These are phyloP conservation scores for Sitobion miscanthi DNA, from an alignment of 1,140 invertebrate species.

Conservation along the genomic window DNA sequence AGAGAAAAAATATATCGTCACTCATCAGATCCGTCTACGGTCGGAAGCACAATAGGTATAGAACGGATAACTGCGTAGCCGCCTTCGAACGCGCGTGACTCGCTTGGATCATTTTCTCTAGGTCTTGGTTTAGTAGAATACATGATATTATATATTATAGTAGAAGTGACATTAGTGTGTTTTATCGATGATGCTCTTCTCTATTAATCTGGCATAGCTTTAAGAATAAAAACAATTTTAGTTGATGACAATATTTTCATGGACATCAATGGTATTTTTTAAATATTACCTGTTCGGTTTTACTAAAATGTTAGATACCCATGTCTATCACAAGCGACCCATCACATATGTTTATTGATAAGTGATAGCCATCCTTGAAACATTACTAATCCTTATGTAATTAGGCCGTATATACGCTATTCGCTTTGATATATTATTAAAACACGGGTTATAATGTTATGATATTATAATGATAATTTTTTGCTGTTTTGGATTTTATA, in stretches of 20 bases:
- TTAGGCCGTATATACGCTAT: background rate
- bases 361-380: background rate
- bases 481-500: background rate
- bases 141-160: background rate
- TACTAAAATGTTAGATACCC: background rate
- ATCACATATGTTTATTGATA: background rate
- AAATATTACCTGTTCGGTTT: background rate
- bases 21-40: background rate
- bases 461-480: background rate
- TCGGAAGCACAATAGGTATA: background rate
- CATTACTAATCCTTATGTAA: background rate
- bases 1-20: slow-evolving; percentile 7
- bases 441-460: background rate
- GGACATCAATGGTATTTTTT: background rate
- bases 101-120: background rate
- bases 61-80: background rate
- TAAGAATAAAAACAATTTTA: background rate
- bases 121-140: background rate
- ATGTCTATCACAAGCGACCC: background rate
- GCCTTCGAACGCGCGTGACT: slow-evolving; percentile 9
- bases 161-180: background rate
- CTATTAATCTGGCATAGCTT: background rate
- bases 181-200: background rate
- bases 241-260: background rate
- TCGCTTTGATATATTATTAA: background rate